Evolutionary conservation across 2,888 invertebrate species (phyloP).

Genomic region (Xiphydria camelus): DNA sequence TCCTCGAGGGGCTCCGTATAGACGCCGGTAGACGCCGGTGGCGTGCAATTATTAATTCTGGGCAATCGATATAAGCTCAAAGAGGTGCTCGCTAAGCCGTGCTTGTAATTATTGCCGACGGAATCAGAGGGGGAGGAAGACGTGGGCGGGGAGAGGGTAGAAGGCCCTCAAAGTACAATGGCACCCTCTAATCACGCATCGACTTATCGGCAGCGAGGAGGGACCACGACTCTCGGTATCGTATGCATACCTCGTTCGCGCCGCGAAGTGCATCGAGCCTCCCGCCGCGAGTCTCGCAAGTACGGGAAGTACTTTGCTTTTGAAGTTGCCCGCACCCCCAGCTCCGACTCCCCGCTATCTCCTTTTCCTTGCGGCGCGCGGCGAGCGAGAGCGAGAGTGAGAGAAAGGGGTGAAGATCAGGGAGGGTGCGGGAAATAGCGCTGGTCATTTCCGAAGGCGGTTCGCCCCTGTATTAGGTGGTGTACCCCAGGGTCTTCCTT

Average conservation of each 20-base stretch:
- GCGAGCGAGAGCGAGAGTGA: too few relatives aligned
- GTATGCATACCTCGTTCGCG: conserved; percentile 35
- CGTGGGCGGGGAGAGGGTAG: conserved; percentile 1
- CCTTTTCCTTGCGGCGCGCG: neutral
- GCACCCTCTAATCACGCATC: conserved; percentile 56
- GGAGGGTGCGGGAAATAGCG: too few relatives aligned
- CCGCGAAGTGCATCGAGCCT: conserved; percentile 12
- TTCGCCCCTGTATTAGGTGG: neutral
- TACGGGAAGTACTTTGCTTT: conserved; percentile 38
- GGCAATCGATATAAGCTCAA: conserved; percentile 56
- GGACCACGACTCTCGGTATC: conserved; percentile 27
- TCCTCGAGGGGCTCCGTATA: too few relatives aligned
- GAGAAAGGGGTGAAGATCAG: too few relatives aligned
- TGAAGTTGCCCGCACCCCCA: too few relatives aligned
- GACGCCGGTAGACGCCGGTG: too few relatives aligned
- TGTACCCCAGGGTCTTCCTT: neutral
- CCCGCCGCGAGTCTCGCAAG: too few relatives aligned
- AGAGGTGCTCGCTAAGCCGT: conserved; percentile 39
- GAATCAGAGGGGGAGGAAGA: conserved; percentile 6
- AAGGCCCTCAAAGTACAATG: conserved; percentile 50
- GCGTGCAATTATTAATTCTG: conserved; percentile 54
- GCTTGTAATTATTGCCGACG: conserved; percentile 54
- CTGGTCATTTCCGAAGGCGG: neutral
- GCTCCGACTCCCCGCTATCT: too few relatives aligned
- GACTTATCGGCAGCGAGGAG: conserved; percentile 48